Evolutionary conservation across 92 coral and sea anemone genomes (phyloP), one percentile per base, ranked within the genome.

Genomic region (Epizoanthus rinbou): DNA sequence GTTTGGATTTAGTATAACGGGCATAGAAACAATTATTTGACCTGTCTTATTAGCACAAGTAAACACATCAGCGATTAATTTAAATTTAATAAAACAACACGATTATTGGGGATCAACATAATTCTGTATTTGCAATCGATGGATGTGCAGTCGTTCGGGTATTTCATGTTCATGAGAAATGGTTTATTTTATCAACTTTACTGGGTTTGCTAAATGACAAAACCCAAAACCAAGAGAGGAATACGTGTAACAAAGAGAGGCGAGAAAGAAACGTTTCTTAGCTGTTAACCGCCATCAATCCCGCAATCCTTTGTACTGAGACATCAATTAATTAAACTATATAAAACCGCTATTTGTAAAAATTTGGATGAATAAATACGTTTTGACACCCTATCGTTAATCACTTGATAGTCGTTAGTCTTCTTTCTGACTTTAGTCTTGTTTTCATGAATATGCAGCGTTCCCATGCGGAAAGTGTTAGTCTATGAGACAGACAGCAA

Each of bases 301-400:
- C 47, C 41, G 43, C 6, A 3, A 66, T 17, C 45, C 17, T n/a
- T 18, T 21, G 19, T 71, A 2, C 75, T 70, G 18, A n/a, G 47
- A 69, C 53, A 41, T 7, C 22, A 8, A 19, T 6, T 45, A 41
- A n/a, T 22, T 39, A 6, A 71, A 22, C 57, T 71, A 3, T 37
- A 37, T 37, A 37, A 37, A 13, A 47, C 57, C 56, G 17, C 33
- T 71, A 71, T 45, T 71, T 43, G 76, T 71, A 10, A 45, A 14
- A n/a, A 71, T 41, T 39, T 24, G 22, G 76, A 50, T 41, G 50
- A 71, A 39, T 71, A 71, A 71, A 71, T 71, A 71, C 21, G n/a
- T 47, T 47, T 47, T 41, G 58, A 71, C 58, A 71, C 76, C 31
- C 28, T 70, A 17, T 17, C 74, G 23, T 41, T 13, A 50, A 50